Percentiles rank a stretch among this genome's conserved stretches.
phyloP scores from a whole-genome alignment of 2,113 vertebrate species.

The Rhabdornis inornatus region DNA sequence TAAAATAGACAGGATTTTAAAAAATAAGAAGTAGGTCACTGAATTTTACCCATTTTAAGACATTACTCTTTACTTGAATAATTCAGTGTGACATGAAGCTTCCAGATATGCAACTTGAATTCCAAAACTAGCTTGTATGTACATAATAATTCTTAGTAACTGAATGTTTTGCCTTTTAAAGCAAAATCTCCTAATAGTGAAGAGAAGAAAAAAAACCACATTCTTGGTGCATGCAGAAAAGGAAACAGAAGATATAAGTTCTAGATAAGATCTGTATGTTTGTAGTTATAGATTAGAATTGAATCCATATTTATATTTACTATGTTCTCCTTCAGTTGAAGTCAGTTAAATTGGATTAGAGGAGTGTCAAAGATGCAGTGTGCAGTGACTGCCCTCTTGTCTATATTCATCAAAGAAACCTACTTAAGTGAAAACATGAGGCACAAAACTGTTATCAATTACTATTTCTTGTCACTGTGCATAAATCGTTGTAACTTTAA shows the following conservation, averaged over 20 bases:
- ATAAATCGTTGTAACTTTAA: not conserved
- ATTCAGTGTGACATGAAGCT: not conserved
- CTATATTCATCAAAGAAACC: not conserved
- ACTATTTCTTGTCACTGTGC: not conserved
- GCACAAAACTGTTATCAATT: not conserved
- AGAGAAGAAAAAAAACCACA: not conserved
- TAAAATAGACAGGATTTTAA: not conserved
- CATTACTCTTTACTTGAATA: not conserved
- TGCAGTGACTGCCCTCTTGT: not conserved
- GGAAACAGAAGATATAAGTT: not conserved
- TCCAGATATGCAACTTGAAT: not conserved
- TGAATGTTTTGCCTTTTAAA: constrained; percentile 11
- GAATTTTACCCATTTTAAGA: not conserved
- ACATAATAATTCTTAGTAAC: not conserved
- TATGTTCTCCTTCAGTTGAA: not conserved
- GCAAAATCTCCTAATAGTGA: not conserved
- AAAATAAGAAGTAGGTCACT: not conserved
- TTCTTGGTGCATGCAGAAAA: not conserved
- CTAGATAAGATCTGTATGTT: not conserved
- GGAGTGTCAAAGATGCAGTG: not conserved
- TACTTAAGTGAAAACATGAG: not conserved
- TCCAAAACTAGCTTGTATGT: not conserved
- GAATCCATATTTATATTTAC: not conserved
- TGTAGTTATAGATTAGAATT: not conserved
- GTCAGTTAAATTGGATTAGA: not conserved